Evolutionary conservation across 2,113 vertebrate species (phyloP).

Genomic region (Myanophis thanlyinensis): DNA sequence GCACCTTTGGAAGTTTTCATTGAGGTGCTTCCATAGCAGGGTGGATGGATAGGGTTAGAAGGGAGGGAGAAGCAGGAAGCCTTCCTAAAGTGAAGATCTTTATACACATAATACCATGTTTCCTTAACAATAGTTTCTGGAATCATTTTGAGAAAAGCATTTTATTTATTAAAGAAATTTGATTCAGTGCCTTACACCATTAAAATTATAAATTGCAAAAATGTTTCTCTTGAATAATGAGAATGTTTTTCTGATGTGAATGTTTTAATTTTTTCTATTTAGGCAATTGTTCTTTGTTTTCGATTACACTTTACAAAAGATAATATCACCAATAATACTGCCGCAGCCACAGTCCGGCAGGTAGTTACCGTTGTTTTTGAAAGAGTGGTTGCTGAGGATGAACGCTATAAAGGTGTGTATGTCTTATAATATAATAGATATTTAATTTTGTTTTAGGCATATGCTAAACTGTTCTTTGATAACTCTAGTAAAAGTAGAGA

Average conservation of each 20-base stretch:
- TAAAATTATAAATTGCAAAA: background rate
- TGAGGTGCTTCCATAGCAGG: background rate
- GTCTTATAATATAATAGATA: constrained; percentile 3
- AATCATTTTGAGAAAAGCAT: background rate
- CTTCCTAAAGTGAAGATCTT: background rate
- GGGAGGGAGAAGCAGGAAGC: background rate
- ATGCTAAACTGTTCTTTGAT: background rate
- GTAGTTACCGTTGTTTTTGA: constrained; percentile 99
- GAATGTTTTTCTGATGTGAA: constrained; percentile 5
- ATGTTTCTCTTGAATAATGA: background rate
- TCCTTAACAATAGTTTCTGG: background rate
- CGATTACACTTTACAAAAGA: constrained; percentile 99
- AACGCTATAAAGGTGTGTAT: constrained; percentile 84
- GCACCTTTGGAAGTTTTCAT: background rate
- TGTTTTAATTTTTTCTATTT: constrained; percentile 36
- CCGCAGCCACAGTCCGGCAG: constrained; percentile 93
- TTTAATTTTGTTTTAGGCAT: background rate
- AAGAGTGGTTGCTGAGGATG: constrained; percentile 98
- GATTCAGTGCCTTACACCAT: background rate
- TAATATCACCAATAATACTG: constrained; percentile 99
- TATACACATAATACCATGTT: background rate
- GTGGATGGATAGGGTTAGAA: background rate
- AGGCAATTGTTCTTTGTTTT: constrained; percentile 99
- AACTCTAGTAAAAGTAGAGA: background rate
- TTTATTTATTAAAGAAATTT: background rate